phyloP scores from a whole-genome alignment of 2,888 invertebrate species.

The Macroteleia sp. region DNA sequence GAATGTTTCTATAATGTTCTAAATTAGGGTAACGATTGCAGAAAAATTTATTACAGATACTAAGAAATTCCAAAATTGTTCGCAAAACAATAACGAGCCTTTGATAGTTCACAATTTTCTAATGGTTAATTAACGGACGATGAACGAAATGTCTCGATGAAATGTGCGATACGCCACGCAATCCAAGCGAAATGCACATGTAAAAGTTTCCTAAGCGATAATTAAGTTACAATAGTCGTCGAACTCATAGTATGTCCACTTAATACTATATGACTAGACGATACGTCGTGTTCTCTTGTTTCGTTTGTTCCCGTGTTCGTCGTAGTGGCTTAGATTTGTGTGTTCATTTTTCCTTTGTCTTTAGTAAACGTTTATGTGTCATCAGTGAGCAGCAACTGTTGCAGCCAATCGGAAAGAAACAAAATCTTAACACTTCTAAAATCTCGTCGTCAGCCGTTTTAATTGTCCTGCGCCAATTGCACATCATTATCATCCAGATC shows the following conservation, averaged over 20 bases:
- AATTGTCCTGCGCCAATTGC: constrained; percentile 37
- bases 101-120: no score
- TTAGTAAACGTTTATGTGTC: constrained; percentile 9
- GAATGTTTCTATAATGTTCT: no score
- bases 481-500: no score
- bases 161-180: constrained; percentile 17
- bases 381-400: constrained; percentile 41
- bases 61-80: no score
- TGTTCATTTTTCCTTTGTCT: not conserved
- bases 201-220: constrained; percentile 64
- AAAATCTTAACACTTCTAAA: constrained; percentile 5
- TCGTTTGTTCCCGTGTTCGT: constrained; percentile 25
- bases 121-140: no score
- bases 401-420: constrained; percentile 33
- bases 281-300: constrained; percentile 69
- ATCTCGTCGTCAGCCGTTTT: constrained; percentile 21
- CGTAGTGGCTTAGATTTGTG: not conserved
- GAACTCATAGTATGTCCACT: constrained; percentile 68
- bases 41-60: no score
- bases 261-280: constrained; percentile 78
- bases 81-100: no score
- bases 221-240: no score
- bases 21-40: no score
- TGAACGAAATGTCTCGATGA: no score
- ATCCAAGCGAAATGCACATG: constrained; percentile 66